Base-by-base conservation (phyloP, 1,140 invertebrate genomes). In the Drosophila hydei region DNA sequence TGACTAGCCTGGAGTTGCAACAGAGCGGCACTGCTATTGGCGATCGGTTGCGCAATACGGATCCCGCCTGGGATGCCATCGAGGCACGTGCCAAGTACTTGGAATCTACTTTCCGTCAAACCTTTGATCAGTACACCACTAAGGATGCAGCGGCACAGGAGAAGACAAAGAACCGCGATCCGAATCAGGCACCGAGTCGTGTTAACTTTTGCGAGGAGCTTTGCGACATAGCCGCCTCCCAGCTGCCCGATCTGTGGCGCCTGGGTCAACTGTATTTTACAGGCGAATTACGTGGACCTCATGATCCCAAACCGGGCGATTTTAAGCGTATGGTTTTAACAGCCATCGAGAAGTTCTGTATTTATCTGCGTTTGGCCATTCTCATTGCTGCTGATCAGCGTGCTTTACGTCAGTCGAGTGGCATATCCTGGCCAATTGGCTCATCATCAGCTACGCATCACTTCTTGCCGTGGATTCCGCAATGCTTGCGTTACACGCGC, bases 1-100 rank as follows among this genome's bases (percentile, higher is more conserved):
- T 94, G 52, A 93, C 94, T n/a, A 94, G 94, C 81, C 90, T 97
- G 48, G 96, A 96, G 76, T 92, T 90, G 3, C 91, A 91, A 50
- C 91, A 92, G 54, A 81, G 72, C 9, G 91, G 91, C n/a, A 91
- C 76, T 1, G 51, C 52, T 0, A 77, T 90, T 56, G 84, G 79
- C 19, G 89, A 91, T 6, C 80, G 81, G 7, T 21, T 91, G 18
- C 73, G 80, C 1, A 89, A 81, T 23, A 75, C 70, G 1, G 97
- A 99, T 93, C 97, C 97, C 1, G 97, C 97, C 1, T 99, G 98
- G 98, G 95, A 97, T 75, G 97, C 97, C 16, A 96, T 99, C 67
- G 94, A 93, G n/a, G 95, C 95, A 60, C 95, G 96, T 56, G 95
- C 96, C 72, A 94, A 95, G 33, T 97, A 96, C 90, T 93, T 97